Percentiles rank a stretch among this genome's conserved stretches.
These are phyloP conservation scores for Oxyruncus cristatus DNA, from an alignment of 2,113 vertebrate genomes.

Conservation along the genomic window DNA sequence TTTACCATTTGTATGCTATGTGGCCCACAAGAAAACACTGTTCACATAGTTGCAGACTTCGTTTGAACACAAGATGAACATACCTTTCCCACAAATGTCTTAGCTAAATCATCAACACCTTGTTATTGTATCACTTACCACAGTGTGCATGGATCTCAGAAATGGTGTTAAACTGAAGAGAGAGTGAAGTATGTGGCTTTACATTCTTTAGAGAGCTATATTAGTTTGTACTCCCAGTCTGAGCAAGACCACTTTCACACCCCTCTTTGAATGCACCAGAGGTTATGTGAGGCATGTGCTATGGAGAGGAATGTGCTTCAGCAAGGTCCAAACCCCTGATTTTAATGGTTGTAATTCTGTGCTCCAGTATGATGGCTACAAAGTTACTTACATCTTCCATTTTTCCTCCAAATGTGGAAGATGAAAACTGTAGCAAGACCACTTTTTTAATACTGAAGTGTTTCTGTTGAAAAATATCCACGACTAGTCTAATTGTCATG, in stretches of 20 bases:
- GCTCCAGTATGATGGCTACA: neutral
- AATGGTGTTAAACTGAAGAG: slow-evolving; percentile 31
- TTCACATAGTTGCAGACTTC: neutral
- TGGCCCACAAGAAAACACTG: neutral
- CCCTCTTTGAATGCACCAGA: neutral
- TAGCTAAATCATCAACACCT: slow-evolving; percentile 31
- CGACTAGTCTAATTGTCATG: neutral
- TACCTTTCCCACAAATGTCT: slow-evolving; percentile 9
- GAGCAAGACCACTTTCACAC: neutral
- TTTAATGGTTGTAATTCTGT: neutral
- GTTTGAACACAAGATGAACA: neutral
- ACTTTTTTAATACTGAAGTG: neutral
- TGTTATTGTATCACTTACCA: slow-evolving; percentile 3
- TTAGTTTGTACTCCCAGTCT: neutral
- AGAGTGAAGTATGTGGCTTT: neutral
- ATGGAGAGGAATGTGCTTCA: neutral
- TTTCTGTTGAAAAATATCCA: neutral
- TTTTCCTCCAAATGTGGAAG: neutral
- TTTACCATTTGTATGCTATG: neutral
- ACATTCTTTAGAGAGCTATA: slow-evolving; percentile 25
- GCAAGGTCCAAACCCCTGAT: neutral
- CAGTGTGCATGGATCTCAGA: neutral
- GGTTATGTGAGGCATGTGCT: neutral
- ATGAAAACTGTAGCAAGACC: neutral
- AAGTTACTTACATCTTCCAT: neutral